phyloP scores from a whole-genome alignment of 2,113 vertebrate genomes.

The Scopus umbretta region DNA sequence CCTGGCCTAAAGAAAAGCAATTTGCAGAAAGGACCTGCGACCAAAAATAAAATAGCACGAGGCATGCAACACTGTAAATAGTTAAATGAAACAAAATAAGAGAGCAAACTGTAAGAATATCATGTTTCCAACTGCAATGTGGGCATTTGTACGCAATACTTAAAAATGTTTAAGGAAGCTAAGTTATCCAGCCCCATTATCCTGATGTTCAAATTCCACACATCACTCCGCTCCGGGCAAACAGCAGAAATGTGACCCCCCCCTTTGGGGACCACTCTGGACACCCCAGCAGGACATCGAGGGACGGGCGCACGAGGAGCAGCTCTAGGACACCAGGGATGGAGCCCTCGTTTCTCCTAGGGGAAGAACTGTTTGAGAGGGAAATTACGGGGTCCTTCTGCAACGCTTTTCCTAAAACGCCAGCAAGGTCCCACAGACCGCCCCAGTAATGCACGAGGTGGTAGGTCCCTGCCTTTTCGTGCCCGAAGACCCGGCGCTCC shows the following conservation, averaged over 20 bases:
- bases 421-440: fast-evolving
- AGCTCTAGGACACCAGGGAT: fast-evolving
- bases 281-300: not conserved
- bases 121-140: not conserved
- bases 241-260: not conserved
- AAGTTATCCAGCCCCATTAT: not conserved
- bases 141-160: not conserved
- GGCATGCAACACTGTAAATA: not conserved
- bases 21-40: not conserved
- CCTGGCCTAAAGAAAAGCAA: not conserved
- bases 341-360: fast-evolving
- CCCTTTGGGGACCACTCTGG: not conserved
- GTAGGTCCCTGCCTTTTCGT: fast-evolving
- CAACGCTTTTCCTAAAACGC: fast-evolving
- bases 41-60: not conserved
- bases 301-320: fast-evolving
- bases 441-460: fast-evolving
- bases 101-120: not conserved
- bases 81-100: not conserved
- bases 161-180: not conserved
- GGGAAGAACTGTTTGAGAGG: not conserved
- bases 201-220: not conserved
- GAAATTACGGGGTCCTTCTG: fast-evolving
- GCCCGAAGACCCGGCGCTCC: not conserved
- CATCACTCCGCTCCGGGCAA: not conserved